These are phyloP conservation scores for Tetranychus urticae DNA, from an alignment of 1,140 invertebrate genomes.

Conservation along the genomic window DNA sequence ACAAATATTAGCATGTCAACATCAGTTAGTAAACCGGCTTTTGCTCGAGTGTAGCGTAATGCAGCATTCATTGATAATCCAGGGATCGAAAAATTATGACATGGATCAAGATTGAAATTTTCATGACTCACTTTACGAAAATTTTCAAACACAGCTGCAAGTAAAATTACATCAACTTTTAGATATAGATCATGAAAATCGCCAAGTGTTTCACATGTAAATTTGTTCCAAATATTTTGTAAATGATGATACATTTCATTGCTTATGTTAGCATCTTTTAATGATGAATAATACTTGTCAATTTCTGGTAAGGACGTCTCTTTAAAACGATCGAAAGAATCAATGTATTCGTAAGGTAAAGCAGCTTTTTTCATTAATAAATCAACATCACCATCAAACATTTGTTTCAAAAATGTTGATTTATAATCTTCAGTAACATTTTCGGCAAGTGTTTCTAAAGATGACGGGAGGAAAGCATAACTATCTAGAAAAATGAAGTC, in stretches of 20 bases:
- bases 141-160: neutral
- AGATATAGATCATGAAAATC: neutral
- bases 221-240: neutral
- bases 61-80: neutral
- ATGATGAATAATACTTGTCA: neutral
- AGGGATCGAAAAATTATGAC: neutral
- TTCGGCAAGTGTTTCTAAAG: neutral
- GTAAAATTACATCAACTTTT: neutral
- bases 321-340: neutral
- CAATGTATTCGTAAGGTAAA: neutral
- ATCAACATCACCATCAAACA: neutral
- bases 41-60: neutral
- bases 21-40: neutral
- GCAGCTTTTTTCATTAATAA: neutral
- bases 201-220: neutral
- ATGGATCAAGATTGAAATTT: neutral
- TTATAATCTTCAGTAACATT: neutral
- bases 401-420: neutral
- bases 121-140: neutral
- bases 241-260: neutral
- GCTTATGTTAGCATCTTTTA: neutral
- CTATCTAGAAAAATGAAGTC: neutral
- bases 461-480: neutral
- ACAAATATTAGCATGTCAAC: neutral
- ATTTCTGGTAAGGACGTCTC: neutral